Percentiles rank a stretch among this genome's conserved stretches.
Evolutionary conservation across 2,888 invertebrate genomes (phyloP).

Genomic region (Bhutanitis thaidina): DNA sequence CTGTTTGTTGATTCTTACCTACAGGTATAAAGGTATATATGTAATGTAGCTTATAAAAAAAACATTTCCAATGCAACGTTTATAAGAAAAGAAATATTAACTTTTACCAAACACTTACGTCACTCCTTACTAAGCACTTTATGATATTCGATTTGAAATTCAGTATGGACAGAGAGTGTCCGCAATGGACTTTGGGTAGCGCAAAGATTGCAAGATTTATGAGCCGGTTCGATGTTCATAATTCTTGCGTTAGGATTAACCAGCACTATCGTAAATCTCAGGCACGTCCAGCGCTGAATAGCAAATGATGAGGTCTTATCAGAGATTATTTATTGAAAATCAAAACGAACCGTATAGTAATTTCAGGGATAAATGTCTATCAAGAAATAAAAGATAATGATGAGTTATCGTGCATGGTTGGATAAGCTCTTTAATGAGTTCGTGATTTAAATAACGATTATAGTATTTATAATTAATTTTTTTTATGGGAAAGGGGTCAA

Average conservation of each 20-base stretch:
- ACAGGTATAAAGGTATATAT: too few relatives aligned
- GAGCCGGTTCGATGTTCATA: slow-evolving; percentile 14
- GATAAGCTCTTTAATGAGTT: too few relatives aligned
- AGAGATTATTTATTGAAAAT: slow-evolving; percentile 12
- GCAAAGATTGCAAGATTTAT: slow-evolving; percentile 18
- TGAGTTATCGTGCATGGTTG: too few relatives aligned
- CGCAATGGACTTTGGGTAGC: slow-evolving; percentile 1
- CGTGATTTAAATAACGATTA: too few relatives aligned
- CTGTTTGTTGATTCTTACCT: too few relatives aligned
- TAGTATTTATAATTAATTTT: too few relatives aligned
- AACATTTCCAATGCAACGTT: too few relatives aligned
- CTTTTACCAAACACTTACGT: not conserved
- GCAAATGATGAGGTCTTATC: slow-evolving; percentile 14
- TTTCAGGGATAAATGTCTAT: not conserved
- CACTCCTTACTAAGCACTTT: not conserved
- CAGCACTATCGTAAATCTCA: slow-evolving; percentile 10
- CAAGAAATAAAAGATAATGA: not conserved
- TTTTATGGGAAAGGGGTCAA: too few relatives aligned
- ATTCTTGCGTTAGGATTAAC: slow-evolving; percentile 16
- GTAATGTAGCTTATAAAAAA: too few relatives aligned
- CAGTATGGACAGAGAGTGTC: slow-evolving; percentile 11
- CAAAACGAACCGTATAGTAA: slow-evolving; percentile 2
- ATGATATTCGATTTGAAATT: slow-evolving; percentile 13
- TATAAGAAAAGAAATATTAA: not conserved
- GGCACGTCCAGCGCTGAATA: slow-evolving; percentile 8